A percentile compares a stretch with the other conserved stretches of the same genome.
phyloP scores from a whole-genome alignment of 2,888 invertebrate genomes.

The Polydrusus cervinus region DNA sequence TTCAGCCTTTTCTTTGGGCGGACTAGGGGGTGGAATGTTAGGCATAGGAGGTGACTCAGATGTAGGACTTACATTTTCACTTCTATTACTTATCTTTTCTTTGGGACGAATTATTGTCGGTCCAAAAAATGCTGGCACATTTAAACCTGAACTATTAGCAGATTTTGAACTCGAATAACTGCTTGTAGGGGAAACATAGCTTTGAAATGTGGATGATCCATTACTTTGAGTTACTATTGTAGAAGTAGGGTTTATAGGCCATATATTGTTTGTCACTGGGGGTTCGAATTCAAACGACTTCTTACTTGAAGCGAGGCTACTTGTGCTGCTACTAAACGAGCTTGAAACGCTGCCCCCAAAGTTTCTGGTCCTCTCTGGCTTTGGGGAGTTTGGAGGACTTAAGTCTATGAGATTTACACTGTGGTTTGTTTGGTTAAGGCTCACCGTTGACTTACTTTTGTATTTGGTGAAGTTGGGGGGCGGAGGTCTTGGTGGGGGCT shows the following conservation, averaged over 20 bases:
- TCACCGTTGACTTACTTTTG: slow-evolving; percentile 67
- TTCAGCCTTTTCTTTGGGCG: slow-evolving; percentile 73
- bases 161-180: slow-evolving; percentile 37
- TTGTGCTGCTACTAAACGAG: slow-evolving; percentile 70
- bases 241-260: slow-evolving; percentile 46
- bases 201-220: slow-evolving; percentile 45
- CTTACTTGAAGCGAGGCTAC: slow-evolving; percentile 80
- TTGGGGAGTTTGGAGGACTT: slow-evolving; percentile 72
- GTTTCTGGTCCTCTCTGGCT: slow-evolving; percentile 64
- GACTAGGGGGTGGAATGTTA: slow-evolving; percentile 84
- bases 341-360: slow-evolving; percentile 69
- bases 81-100: slow-evolving; percentile 48
- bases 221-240: slow-evolving; percentile 23
- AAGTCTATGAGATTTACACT: slow-evolving; percentile 72
- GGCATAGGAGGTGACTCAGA: slow-evolving; percentile 79
- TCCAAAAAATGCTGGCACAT: slow-evolving; percentile 63
- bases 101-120: slow-evolving; percentile 86
- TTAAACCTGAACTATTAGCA: slow-evolving; percentile 47
- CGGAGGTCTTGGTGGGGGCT: slow-evolving; percentile 83
- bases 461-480: slow-evolving; percentile 75
- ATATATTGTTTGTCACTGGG: slow-evolving; percentile 69
- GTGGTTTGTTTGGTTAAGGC: slow-evolving; percentile 62
- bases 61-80: slow-evolving; percentile 72
- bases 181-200: slow-evolving; percentile 40
- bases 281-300: slow-evolving; percentile 84